Base-by-base conservation (phyloP, 2,888 invertebrate genomes). In the Euspilapteryx auroguttella region DNA sequence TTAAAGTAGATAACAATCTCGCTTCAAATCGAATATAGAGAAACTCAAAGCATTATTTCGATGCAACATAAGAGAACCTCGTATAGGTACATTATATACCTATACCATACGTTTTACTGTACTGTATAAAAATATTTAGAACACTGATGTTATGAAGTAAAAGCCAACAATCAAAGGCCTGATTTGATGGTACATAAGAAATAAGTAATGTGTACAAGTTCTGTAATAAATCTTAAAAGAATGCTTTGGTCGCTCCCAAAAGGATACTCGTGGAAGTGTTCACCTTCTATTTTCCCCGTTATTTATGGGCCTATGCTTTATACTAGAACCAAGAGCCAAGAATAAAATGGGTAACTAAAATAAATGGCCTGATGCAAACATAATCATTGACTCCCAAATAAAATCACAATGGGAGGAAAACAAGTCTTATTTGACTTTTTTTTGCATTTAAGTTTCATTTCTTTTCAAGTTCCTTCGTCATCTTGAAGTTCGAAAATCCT, bases 191-290 rank as follows among this genome's bases (percentile, higher is more conserved):
- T 62, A 63, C 63, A 69, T 65, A 65, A 61, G 69, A 66, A 68
- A 71, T 71, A 71, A 73, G 66, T 68, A 69, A 71, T 71, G 69
- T 61, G 57, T 55, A 57, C 64, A 73, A 73, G 59, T 73, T 73
- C 55, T 52, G 62, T 61, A 68, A 75, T 75, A 73, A 75, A 75
- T 75, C 73, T 73, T 64, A 66, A 69, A 75, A 75, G 69, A 75
- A 75, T 73, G 69, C 73, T 73, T 61, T 66, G 66, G 62, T 55
- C 63, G 65, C 54, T 68, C 73, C 73, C 71, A 62, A 73, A 75
- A 73, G 73, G 73, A 71, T 69, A 68, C 73, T 68, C 59, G 50
- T 64, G 59, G 65, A 66, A 68, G 64, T 68, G 45, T 69, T 69
- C 71, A 71, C 73, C 71, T 75, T 71, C 71, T 71, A 73, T 73